Evolutionary conservation across 2,797 vertebrate species (phyloP).

Genomic region (Dendrocincla fuliginosa): DNA sequence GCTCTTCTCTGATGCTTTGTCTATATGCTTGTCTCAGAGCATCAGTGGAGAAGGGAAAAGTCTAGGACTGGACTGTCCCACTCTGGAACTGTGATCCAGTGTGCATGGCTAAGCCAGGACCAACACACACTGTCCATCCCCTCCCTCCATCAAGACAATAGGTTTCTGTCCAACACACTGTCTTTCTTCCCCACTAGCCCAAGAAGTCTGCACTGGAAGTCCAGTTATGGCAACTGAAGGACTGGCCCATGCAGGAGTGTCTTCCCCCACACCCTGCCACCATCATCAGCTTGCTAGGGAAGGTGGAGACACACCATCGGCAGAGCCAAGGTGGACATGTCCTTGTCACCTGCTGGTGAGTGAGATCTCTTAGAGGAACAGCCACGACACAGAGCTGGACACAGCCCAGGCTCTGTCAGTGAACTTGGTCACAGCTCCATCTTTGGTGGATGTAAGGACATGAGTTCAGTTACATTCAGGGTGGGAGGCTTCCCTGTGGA

Average conservation of each 20-base stretch:
- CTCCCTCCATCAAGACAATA: not conserved
- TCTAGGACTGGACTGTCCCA: not conserved
- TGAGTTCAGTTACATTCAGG: not conserved
- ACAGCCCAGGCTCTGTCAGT: not conserved
- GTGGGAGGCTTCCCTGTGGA: not conserved
- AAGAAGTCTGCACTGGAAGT: slow-evolving; percentile 31
- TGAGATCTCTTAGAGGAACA: not conserved
- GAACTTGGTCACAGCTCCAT: not conserved
- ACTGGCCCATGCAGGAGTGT: slow-evolving; percentile 47
- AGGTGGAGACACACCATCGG: slow-evolving; percentile 39
- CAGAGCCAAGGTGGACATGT: not conserved
- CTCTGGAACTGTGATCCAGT: not conserved
- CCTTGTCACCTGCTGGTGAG: slow-evolving; percentile 64
- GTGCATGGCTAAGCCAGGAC: not conserved
- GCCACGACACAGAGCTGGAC: not conserved
- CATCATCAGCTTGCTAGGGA: slow-evolving; percentile 53
- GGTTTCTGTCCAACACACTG: not conserved
- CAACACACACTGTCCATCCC: not conserved
- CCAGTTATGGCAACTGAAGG: slow-evolving; percentile 42
- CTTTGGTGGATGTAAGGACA: not conserved
- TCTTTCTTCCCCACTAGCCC: not conserved
- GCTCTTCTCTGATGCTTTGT: not conserved
- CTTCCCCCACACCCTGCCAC: slow-evolving; percentile 14
- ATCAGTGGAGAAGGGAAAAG: not conserved
- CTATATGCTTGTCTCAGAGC: fast-evolving